These are phyloP conservation scores for Sturmia bella DNA, from an alignment of 2,888 invertebrate genomes.

Conservation along the genomic window DNA sequence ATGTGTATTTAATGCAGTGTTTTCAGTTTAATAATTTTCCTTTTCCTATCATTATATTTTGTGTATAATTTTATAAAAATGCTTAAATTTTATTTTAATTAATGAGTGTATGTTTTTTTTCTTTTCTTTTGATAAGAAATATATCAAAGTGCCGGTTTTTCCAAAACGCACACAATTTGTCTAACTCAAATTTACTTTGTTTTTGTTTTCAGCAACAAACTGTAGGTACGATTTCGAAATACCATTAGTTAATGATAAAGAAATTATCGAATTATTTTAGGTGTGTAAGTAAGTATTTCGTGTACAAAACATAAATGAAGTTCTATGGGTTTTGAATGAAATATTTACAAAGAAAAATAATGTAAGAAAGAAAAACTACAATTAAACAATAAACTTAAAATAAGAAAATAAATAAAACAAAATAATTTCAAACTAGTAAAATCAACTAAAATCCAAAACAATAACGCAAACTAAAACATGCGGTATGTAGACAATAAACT, in stretches of 20 bases:
- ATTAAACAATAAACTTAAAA: not conserved
- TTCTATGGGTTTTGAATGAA: slow-evolving; percentile 35
- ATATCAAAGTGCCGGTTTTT: no score
- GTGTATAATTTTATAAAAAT: slow-evolving; percentile 52
- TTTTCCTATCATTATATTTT: slow-evolving; percentile 20
- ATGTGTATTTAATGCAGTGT: slow-evolving; percentile 57
- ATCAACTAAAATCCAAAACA: slow-evolving; percentile 21
- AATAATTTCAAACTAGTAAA: slow-evolving; percentile 1
- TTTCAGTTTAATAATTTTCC: slow-evolving; percentile 36
- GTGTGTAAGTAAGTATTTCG: no score
- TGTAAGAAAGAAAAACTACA: not conserved
- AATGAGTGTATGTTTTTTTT: not conserved
- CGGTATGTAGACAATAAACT: slow-evolving; percentile 1
- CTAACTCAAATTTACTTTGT: no score
- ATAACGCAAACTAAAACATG: slow-evolving; percentile 2
- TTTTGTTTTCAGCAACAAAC: no score
- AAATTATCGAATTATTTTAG: not conserved
- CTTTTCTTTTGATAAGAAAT: not conserved
- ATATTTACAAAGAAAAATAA: slow-evolving; percentile 61
- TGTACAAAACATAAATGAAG: slow-evolving; percentile 25
- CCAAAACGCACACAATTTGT: no score
- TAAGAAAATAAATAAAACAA: slow-evolving; percentile 13
- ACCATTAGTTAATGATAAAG: slow-evolving; percentile 20
- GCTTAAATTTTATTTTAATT: slow-evolving; percentile 9
- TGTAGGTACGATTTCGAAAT: no score